Evolutionary conservation across 2,113 vertebrate species (phyloP).

Genomic region (Tetrax tetrax): DNA sequence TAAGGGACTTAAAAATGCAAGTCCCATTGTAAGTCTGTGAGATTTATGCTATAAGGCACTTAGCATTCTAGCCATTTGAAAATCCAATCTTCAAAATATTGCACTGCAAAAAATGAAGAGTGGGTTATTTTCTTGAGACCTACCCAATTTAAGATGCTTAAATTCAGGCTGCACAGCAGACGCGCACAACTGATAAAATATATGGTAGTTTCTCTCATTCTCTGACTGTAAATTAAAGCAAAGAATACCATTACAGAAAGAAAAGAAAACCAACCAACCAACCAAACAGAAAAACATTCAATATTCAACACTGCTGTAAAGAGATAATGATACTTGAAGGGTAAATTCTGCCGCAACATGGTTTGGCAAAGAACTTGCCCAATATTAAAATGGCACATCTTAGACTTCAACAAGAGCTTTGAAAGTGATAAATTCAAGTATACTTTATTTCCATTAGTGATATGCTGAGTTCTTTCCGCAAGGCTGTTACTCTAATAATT

Average conservation of each 20-base stretch:
- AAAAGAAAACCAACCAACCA: background rate
- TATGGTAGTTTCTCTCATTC: slow-evolving; percentile 97
- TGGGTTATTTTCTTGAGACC: slow-evolving; percentile 47
- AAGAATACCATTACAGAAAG: background rate
- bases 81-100: background rate
- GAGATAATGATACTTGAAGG: background rate
- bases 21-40: background rate
- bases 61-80: background rate
- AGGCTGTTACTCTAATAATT: background rate
- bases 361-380: background rate
- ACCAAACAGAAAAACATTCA: background rate
- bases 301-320: background rate
- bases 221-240: slow-evolving; percentile 83
- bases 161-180: slow-evolving; percentile 87
- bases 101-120: background rate
- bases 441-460: background rate
- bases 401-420: background rate
- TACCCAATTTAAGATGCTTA: slow-evolving; percentile 86
- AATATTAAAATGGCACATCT: background rate
- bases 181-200: slow-evolving; percentile 97
- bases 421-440: background rate
- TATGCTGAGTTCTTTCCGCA: background rate
- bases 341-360: background rate
- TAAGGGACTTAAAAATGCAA: background rate
- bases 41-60: background rate